phyloP scores from a whole-genome alignment of 2,888 invertebrate genomes.

The Argyra leucocephala region DNA sequence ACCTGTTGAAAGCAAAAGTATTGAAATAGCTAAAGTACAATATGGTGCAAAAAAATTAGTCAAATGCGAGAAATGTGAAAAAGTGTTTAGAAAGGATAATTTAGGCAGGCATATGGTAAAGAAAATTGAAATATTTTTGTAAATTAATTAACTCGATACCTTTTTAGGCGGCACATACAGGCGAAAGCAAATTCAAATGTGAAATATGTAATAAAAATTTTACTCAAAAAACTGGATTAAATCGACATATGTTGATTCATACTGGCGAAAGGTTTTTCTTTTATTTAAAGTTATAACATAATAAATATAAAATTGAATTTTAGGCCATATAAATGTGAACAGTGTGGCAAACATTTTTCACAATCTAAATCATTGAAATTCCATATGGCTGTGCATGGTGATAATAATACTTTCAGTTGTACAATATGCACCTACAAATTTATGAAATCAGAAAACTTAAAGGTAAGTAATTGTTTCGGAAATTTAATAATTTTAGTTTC shows the following conservation, averaged over 20 bases:
- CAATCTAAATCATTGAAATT: not conserved
- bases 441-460: not conserved
- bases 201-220: conserved; percentile 17
- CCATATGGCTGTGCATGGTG: not conserved
- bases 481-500: no score
- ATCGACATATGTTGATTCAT: conserved; percentile 19
- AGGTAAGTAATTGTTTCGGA: not conserved
- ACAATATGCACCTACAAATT: not conserved
- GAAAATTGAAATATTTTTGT: not conserved
- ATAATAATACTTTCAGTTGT: not conserved
- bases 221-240: conserved; percentile 18
- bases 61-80: not conserved
- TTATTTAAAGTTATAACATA: not conserved
- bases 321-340: not conserved
- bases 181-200: conserved; percentile 15
- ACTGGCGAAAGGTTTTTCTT: conserved; percentile 16
- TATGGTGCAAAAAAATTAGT: not conserved
- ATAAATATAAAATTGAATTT: not conserved
- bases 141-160: not conserved
- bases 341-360: not conserved
- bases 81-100: not conserved
- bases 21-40: not conserved
- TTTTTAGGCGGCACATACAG: not conserved
- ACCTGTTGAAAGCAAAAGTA: no score
- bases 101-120: not conserved